Percentiles rank a stretch among this genome's conserved stretches.
Conservation (phyloP, 2,888 invertebrate genomes). For the Megastigmus dorsalis region DNA sequence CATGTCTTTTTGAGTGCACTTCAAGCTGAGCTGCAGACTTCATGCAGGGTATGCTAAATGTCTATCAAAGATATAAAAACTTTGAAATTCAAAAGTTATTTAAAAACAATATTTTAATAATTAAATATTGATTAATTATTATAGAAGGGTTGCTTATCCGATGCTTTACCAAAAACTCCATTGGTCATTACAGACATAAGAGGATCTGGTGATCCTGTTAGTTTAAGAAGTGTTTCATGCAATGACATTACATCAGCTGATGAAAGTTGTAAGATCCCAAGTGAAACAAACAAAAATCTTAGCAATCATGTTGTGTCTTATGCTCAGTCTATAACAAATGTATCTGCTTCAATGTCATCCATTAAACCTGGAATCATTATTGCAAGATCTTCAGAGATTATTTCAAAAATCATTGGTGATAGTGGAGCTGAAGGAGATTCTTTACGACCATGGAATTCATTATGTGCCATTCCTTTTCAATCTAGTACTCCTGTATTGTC, state of each 20-base stretch:
- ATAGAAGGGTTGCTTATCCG: constrained; percentile 84
- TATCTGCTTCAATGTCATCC: constrained; percentile 54
- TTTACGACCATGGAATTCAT: constrained; percentile 66
- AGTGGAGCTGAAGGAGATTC: constrained; percentile 56
- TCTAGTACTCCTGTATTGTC: constrained; percentile 60
- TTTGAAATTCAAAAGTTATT: background rate
- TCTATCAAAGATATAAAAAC: background rate
- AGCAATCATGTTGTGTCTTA: constrained; percentile 60
- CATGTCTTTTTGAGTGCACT: constrained; percentile 92
- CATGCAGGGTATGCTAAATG: constrained; percentile 76
- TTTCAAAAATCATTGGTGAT: constrained; percentile 56
- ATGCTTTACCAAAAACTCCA: constrained; percentile 77
- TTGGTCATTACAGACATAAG: constrained; percentile 60
- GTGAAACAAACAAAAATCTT: constrained; percentile 61
- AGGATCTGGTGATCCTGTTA: constrained; percentile 63
- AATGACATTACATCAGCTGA: constrained; percentile 67
- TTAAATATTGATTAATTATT: constrained; percentile 41
- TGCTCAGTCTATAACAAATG: constrained; percentile 64
- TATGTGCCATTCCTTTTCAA: constrained; percentile 66
- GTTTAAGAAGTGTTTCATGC: constrained; percentile 69
- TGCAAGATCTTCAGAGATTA: constrained; percentile 69
- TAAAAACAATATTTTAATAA: constrained; percentile 13
- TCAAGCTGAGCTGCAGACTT: constrained; percentile 86
- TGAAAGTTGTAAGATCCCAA: constrained; percentile 52
- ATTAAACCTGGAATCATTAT: constrained; percentile 71